A percentile compares a stretch with the other conserved stretches of the same genome.
Conservation (phyloP, 2,113 vertebrate species). For the Melanotaenia duboulayi region DNA sequence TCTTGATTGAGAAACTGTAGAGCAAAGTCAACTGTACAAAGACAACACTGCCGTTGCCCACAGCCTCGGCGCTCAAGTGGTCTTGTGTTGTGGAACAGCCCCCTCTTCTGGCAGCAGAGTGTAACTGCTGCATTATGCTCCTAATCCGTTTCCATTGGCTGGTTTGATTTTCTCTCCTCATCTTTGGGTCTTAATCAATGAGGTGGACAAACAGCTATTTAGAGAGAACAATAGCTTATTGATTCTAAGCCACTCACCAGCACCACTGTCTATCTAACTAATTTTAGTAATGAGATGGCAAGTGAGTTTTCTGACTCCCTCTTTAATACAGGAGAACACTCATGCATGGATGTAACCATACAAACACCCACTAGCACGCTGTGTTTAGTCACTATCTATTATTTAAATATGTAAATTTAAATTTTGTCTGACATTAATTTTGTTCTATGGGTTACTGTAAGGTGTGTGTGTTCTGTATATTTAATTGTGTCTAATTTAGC, state of each 20-base stretch:
- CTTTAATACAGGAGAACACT: background rate
- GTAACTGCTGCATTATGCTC: background rate
- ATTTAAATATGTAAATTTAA: constrained; percentile 16
- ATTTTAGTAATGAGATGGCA: constrained; percentile 71
- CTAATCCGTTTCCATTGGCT: constrained; percentile 66
- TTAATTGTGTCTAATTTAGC: constrained; percentile 26
- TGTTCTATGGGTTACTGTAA: constrained; percentile 22
- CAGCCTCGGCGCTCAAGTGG: constrained; percentile 1
- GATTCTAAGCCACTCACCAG: constrained; percentile 74
- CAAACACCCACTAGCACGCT: constrained; percentile 17
- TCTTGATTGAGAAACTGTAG: constrained; percentile 73
- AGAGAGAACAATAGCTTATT: constrained; percentile 76
- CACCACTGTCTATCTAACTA: constrained; percentile 71
- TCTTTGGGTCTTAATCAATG: constrained; percentile 78
- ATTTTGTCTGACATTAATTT: constrained; percentile 44
- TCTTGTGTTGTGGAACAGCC: constrained; percentile 78
- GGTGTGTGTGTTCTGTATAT: constrained; percentile 7
- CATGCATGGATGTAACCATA: constrained; percentile 7
- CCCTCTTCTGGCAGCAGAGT: constrained; percentile 82
- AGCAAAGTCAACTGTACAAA: constrained; percentile 77
- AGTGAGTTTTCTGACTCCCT: constrained; percentile 59
- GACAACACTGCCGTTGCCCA: constrained; percentile 25
- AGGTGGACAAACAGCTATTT: constrained; percentile 82
- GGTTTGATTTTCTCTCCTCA: constrained; percentile 75
- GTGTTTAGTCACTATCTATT: constrained; percentile 23